Conservation (phyloP, 1,140 invertebrate species). For the Zaprionus tsacasi region DNA sequence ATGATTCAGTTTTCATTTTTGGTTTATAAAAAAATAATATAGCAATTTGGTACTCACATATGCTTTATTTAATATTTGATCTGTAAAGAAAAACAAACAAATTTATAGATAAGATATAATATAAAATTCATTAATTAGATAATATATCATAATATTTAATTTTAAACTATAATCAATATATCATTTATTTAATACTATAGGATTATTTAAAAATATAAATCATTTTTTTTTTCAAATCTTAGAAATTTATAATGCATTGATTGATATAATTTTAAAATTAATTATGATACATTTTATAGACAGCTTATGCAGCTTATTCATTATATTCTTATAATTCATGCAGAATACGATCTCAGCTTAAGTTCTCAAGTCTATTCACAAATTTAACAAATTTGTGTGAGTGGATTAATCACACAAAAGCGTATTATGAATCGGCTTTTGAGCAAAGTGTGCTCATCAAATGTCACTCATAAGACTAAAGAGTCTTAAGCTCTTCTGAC, state of each 20-base stretch:
- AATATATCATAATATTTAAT: too few relatives aligned
- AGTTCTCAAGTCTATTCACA: neutral
- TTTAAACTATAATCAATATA: too few relatives aligned
- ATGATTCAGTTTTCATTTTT: neutral
- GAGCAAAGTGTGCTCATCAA: neutral
- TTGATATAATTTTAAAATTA: neutral
- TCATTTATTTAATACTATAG: too few relatives aligned
- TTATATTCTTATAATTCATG: neutral
- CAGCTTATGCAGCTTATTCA: neutral
- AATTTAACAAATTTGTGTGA: neutral
- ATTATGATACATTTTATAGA: too few relatives aligned
- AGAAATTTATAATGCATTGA: neutral
- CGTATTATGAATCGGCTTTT: neutral
- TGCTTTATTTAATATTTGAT: neutral
- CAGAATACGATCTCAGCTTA: neutral
- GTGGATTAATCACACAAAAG: neutral
- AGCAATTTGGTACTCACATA: neutral
- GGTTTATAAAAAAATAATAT: neutral
- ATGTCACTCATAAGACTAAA: slow-evolving; percentile 6
- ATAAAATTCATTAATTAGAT: neutral
- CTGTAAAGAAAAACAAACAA: neutral
- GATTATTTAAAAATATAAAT: too few relatives aligned
- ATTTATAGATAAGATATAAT: neutral
- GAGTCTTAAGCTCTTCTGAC: slow-evolving; percentile 20
- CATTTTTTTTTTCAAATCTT: too few relatives aligned